Percentiles rank a stretch among this genome's conserved stretches.
phyloP scores from a whole-genome alignment of 2,888 invertebrate species.

The Gryllus longicercus region DNA sequence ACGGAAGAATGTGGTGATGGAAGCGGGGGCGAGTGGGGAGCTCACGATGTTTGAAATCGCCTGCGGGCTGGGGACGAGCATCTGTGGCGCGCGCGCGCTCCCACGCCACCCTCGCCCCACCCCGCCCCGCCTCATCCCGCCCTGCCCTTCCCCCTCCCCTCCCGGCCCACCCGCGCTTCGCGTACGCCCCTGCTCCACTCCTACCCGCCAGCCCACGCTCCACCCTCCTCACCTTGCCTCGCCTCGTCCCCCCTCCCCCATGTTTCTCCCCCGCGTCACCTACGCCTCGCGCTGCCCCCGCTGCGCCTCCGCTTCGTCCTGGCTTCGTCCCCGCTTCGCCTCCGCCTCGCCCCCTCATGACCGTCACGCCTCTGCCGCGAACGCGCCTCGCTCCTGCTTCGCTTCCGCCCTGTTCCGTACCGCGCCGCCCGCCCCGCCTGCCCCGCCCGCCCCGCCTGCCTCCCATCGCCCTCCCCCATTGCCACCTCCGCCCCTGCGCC shows the following conservation, averaged over 20 bases:
- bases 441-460: not conserved
- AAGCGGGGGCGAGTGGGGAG: too few species aligned
- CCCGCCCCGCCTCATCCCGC: too few species aligned
- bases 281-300: not conserved
- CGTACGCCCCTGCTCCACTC: too few species aligned
- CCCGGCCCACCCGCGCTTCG: too few species aligned
- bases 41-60: too few species aligned
- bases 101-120: too few species aligned
- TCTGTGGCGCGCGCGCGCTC: too few species aligned
- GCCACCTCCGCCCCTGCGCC: not conserved
- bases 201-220: too few species aligned
- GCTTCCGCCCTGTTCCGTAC: not conserved
- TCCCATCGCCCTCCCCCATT: not conserved
- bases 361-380: not conserved
- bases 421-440: not conserved
- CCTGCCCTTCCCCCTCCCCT: too few species aligned
- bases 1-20: too few species aligned
- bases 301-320: not conserved
- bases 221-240: not conserved
- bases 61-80: too few species aligned
- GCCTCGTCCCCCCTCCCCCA: not conserved
- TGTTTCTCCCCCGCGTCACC: not conserved
- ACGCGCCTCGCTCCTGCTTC: not conserved
- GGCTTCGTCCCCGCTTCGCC: not conserved
- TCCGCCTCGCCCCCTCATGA: not conserved